Base-by-base conservation (phyloP, 2,797 vertebrate genomes). In the Sarcoramphus papa region DNA sequence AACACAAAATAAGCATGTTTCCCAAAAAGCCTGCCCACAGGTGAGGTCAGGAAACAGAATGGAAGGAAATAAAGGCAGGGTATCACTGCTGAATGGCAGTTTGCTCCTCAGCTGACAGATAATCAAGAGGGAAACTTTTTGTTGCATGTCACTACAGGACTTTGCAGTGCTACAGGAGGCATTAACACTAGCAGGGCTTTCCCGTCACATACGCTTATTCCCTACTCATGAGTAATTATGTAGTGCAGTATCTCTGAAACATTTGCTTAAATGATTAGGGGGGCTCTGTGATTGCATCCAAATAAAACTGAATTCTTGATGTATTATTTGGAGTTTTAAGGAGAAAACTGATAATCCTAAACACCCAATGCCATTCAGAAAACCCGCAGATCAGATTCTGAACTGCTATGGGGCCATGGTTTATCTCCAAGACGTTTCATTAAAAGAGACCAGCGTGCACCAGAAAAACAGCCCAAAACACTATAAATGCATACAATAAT, bases 341-440 rank as follows among this genome's bases (percentile, higher is more conserved):
- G 47, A 73, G 41, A 60, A 92, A 69, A 57, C 15, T 3, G 5
- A 9, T 48, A 60, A 73, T 18, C 59, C 6, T 28, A 25, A 73
- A 51, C 11, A 45, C 12, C 4, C 16, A 30, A 0, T 53, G 54
- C 10, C 43, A 24, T 47, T 57, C 19, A 35, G 48, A 63, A 87
- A 84, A 45, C 30, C 18, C 4, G 5, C 12, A 43, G 45, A 48
- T 43, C 67, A 59, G 28, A 69, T 33, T 41, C 40, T 74, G 35
- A 68, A 24, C 33, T 33, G 10, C n/a, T 47, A 14, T 6, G 13
- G 12, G 18, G 13, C 35, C 6, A 7, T 12, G 13, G 40, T 51
- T 59, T 51, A 35, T 22, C 50, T 68, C 27, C 0, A 0, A 68
- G 54, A 23, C 1, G 2, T 19, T 54, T 60, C 12, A 59, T 25